phyloP scores from a whole-genome alignment of 2,113 vertebrate species.

The Zosterops pallidus region DNA sequence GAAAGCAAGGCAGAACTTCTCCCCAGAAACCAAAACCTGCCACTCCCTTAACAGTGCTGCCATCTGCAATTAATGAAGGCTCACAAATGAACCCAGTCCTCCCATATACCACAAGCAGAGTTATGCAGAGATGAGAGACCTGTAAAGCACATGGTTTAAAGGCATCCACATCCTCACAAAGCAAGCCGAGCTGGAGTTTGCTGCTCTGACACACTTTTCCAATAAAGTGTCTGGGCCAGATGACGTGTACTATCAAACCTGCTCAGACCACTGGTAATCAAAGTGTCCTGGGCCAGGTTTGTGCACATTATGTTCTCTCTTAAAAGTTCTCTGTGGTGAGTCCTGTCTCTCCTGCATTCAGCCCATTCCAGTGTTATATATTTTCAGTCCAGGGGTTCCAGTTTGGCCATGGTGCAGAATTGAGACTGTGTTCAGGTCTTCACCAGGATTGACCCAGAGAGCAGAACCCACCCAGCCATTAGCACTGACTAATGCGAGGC shows the following conservation, averaged over 20 bases:
- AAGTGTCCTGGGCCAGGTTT: background rate
- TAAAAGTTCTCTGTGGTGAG: background rate
- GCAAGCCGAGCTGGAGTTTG: background rate
- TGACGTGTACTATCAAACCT: background rate
- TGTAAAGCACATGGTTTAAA: background rate
- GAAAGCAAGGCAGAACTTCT: slow-evolving; percentile 13
- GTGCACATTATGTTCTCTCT: background rate
- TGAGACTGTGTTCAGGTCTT: background rate
- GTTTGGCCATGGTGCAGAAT: background rate
- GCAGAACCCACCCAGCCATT: background rate
- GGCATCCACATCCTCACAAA: background rate
- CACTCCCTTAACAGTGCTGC: background rate
- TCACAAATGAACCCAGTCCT: background rate
- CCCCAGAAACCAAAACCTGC: background rate
- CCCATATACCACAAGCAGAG: fast-evolving
- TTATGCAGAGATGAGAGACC: background rate
- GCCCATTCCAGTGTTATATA: background rate
- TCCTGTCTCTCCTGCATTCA: background rate
- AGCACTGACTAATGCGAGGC: background rate
- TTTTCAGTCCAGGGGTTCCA: background rate
- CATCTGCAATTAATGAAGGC: slow-evolving; percentile 7
- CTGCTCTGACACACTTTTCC: background rate
- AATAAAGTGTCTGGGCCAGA: background rate
- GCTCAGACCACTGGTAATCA: background rate
- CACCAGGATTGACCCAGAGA: background rate